Conservation (phyloP, 2,888 invertebrate species). For the Meliscaeva auricollis region DNA sequence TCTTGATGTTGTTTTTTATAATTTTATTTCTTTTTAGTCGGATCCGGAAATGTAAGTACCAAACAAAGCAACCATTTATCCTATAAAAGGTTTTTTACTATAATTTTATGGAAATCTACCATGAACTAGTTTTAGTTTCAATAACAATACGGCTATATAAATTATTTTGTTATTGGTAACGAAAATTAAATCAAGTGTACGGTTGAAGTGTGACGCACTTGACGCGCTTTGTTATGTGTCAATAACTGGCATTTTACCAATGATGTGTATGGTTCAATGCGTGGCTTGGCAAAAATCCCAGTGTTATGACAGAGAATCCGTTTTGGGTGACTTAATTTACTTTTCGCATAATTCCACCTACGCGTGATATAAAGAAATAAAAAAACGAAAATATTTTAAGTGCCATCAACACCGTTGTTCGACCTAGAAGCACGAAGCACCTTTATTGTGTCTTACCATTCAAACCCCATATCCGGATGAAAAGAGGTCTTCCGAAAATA, state of each 20-base stretch:
- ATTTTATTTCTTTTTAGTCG: no score
- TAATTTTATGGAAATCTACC: constrained; percentile 1
- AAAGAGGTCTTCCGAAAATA: constrained; percentile 11
- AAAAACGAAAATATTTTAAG: background rate
- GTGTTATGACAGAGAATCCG: background rate
- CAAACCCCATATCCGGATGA: constrained; percentile 23
- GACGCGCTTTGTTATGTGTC: background rate
- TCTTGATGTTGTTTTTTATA: background rate
- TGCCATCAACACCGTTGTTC: constrained; percentile 22
- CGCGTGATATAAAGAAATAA: background rate
- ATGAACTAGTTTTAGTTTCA: constrained; percentile 8
- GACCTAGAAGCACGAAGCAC: constrained; percentile 17
- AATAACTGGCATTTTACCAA: constrained; percentile 4
- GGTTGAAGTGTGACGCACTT: background rate
- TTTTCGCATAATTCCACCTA: constrained; percentile 18
- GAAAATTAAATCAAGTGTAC: background rate
- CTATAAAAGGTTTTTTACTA: constrained; percentile 5
- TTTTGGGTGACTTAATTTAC: constrained; percentile 1
- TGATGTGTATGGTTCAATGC: background rate
- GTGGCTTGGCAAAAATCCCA: constrained; percentile 11
- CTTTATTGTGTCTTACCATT: constrained; percentile 3
- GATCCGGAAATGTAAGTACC: constrained; percentile 24
- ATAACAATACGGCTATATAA: background rate
- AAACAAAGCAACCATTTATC: background rate
- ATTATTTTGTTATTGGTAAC: background rate